These are phyloP conservation scores for Mus pahari DNA, from an alignment of 2,113 vertebrate species.

Conservation along the genomic window DNA sequence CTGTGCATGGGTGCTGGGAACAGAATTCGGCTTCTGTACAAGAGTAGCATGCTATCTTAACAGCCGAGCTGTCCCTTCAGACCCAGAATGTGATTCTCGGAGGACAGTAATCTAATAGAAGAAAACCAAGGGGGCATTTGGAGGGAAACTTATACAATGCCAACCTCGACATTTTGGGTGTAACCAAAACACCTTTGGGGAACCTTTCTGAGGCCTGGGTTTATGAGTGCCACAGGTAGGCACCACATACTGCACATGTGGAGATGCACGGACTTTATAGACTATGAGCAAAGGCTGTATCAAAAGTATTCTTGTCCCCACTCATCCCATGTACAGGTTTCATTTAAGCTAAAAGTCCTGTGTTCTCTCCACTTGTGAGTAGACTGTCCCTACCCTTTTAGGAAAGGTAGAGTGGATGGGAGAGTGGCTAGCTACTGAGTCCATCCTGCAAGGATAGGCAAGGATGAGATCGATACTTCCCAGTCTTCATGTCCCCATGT, in stretches of 20 bases:
- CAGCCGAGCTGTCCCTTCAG: too few relatives aligned
- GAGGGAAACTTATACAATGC: background rate
- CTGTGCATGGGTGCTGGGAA: background rate
- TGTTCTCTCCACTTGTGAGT: background rate
- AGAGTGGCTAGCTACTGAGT: background rate
- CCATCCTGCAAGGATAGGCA: background rate
- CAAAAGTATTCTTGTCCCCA: background rate
- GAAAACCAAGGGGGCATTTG: background rate
- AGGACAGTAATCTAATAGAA: background rate
- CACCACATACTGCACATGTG: background rate
- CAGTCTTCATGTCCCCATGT: background rate
- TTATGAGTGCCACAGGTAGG: background rate
- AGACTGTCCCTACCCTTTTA: background rate
- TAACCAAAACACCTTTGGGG: background rate
- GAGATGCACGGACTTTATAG: background rate
- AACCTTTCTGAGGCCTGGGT: background rate
- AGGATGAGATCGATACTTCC: background rate
- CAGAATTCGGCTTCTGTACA: background rate
- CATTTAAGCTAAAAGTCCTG: background rate
- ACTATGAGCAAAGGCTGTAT: background rate
- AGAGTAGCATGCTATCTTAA: background rate
- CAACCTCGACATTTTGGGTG: background rate
- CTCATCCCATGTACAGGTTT: background rate
- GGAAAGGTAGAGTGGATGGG: background rate
- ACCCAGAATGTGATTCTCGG: background rate